Base-by-base conservation (phyloP, 2,888 invertebrate genomes). In the Limnephilus auricula region DNA sequence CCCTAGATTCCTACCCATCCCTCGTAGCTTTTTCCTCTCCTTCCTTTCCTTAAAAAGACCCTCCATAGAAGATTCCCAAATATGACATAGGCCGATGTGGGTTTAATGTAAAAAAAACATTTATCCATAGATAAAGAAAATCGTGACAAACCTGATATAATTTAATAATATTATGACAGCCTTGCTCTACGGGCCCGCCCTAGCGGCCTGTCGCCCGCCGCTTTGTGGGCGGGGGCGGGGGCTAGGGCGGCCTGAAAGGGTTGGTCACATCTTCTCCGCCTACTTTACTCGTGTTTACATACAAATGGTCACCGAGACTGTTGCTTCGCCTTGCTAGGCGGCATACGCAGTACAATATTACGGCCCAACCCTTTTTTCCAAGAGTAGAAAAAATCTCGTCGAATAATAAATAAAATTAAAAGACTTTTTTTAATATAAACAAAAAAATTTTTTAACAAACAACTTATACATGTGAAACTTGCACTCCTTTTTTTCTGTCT, bases 241-340 rank as follows among this genome's bases (percentile, higher is more conserved):
- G 83, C 79, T 40, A 78, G 88, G 78, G 79, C 84, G 45, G 80
- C 12, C 15, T 50, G 45, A 50, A 85, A 89, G 92, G 90, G 90
- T 86, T 90, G 92, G 90, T 84, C 89, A 79, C 25, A 79, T 90
- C 90, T 90, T 90, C 85, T 91, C 92, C 92, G 90, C 92, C 92
- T 90, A 90, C 92, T 91, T 91, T 50, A 80, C 50, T 84, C 86
- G 88, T 90, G 90, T 90, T 92, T 90, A 89, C 92, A 90, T 91
- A 90, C 90, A 90, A 92, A 92, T 90, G 84, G 79, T 87, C 65
- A 82, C 83, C 50, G 87, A 80, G 80, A 80, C 86, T 45, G 32
- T 30, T 34, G 34, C 79, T 90, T 78, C 90, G 37, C 83, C 50
- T 79, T 34, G 34, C 83, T 91, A 89, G 83, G 91, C 86, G 86